These are phyloP conservation scores for Gallinago undulata DNA, from an alignment of 2,113 vertebrate species.

Conservation along the genomic window DNA sequence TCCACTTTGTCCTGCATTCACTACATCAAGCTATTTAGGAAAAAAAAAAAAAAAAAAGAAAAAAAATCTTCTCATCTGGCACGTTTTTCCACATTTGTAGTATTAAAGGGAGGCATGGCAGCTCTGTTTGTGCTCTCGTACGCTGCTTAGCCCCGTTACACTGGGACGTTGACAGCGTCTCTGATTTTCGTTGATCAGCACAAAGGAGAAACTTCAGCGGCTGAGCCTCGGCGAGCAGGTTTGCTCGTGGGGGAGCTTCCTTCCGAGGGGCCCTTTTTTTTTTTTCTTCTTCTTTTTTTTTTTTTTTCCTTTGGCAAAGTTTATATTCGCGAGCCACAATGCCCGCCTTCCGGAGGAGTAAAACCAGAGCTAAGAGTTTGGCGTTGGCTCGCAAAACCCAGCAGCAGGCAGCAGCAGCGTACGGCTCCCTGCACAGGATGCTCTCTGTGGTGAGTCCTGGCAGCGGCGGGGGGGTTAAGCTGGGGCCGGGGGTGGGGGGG, in stretches of 20 bases:
- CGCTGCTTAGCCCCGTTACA: not conserved
- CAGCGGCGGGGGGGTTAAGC: not conserved
- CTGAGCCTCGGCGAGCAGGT: not conserved
- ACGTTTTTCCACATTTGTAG: not conserved
- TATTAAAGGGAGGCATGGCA: not conserved
- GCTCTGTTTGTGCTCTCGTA: not conserved
- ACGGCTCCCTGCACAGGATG: constrained; percentile 77
- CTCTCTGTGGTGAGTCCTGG: constrained; percentile 75
- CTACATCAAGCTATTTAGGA: not conserved
- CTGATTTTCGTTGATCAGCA: not conserved
- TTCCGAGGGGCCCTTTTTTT: not conserved
- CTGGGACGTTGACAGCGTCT: not conserved
- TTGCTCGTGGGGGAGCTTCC: not conserved
- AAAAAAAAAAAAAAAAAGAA: not conserved
- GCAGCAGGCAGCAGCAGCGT: constrained; percentile 74
- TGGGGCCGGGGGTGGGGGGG: not conserved
- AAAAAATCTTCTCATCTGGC: not conserved
- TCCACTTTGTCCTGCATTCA: not conserved
- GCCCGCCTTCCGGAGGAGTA: constrained; percentile 73
- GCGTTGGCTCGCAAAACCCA: constrained; percentile 75
- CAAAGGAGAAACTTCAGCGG: not conserved
- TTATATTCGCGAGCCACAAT: constrained; percentile 20
- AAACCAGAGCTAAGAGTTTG: constrained; percentile 74
- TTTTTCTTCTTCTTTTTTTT: not conserved
- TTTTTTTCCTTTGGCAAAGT: not conserved